A percentile compares a stretch with the other conserved stretches of the same genome.
Evolutionary conservation across 2,888 invertebrate genomes (phyloP).

Genomic region (Apodemia duryi): DNA sequence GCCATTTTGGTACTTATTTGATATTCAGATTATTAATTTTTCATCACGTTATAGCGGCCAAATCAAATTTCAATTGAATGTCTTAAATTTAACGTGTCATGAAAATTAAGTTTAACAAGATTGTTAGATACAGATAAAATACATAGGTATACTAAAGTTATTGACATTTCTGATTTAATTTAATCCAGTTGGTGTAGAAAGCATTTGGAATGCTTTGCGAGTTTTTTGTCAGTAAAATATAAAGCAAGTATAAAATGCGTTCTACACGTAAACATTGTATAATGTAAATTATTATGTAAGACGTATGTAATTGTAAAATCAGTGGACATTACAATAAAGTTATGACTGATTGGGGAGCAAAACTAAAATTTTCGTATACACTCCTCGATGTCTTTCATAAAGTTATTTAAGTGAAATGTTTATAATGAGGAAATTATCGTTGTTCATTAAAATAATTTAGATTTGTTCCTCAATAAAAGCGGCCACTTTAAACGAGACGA

Average conservation of each 20-base stretch:
- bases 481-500: constrained; percentile 40
- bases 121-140: too few relatives aligned
- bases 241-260: constrained; percentile 42
- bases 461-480: constrained; percentile 66
- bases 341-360: constrained; percentile 63
- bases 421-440: constrained; percentile 39
- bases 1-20: constrained; percentile 35
- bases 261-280: constrained; percentile 43
- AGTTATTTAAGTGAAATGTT: constrained; percentile 41
- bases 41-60: too few relatives aligned
- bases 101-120: too few relatives aligned
- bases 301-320: constrained; percentile 45
- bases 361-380: constrained; percentile 50
- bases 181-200: too few relatives aligned
- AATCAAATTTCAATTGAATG: too few relatives aligned
- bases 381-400: constrained; percentile 37
- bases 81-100: too few relatives aligned
- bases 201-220: neutral
- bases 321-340: constrained; percentile 53
- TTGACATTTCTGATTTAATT: too few relatives aligned
- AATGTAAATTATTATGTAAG: constrained; percentile 43
- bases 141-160: too few relatives aligned
- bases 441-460: constrained; percentile 50
- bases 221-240: neutral
- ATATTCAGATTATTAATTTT: too few relatives aligned